Base-by-base conservation (phyloP, 1,140 invertebrate species). In the Cotesia vestalis region DNA sequence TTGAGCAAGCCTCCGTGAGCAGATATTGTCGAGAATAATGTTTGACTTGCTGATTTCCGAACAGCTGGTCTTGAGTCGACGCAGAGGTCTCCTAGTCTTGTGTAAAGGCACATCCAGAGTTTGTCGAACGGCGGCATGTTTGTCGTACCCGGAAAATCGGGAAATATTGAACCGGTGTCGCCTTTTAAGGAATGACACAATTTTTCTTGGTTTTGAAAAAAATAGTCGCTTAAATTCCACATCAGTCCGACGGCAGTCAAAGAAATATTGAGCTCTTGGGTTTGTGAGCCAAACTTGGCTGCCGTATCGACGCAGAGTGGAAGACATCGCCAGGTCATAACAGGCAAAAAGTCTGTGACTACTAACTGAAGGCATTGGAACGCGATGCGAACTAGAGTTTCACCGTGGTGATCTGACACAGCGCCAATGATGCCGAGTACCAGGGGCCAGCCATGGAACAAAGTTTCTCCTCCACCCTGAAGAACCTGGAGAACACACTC, bases 211-310 rank as follows among this genome's bases (percentile, higher is more conserved):
- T 98, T 98, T 89, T 98, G 96, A 87, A 94, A 97, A 78, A 98
- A 94, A 83, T 97, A 97, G 87, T 98, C 97, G 2, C 96, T 96
- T 80, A 98, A 97, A 83, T 98, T 98, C 97, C 97, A 99, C 94
- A 99, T 94, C 27, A 98, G 88, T 66, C 97, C 97, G 74, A 99
- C 94, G 60, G 98, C 97, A 17, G 97, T 98, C n/a, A 99, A 89
- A 35, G 97, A 98, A 78, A 99, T 98, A 87, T 99, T 99, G 14
- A 99, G 87, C 86, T 99, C 97, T 84, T 97, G 94, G 35, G 94
- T 96, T 87, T 99, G 98, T 8, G 94, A 93, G 0, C 97, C 97
- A 88, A 99, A 99, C 81, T 96, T 96, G 0, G 96, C 95, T 20
- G 96, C 96, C 4, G 97, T 97, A 79, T 97, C 95, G 8, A 99